Conservation (phyloP, 2,113 vertebrate genomes). For the Hylia prasina region DNA sequence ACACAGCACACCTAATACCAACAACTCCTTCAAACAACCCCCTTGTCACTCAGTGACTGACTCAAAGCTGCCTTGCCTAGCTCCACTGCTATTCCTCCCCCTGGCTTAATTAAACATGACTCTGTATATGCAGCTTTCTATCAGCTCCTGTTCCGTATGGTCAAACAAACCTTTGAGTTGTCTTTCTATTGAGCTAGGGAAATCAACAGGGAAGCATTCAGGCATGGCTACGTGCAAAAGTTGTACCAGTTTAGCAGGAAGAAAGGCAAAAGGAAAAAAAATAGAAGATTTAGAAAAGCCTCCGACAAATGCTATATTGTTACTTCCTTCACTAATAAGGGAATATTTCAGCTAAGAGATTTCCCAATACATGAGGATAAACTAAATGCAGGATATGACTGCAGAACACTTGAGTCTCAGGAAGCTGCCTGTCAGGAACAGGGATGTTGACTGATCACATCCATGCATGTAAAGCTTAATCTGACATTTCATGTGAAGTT, state of each 20-base stretch:
- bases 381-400: slow-evolving; percentile 18
- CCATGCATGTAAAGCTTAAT: neutral
- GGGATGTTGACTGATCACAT: neutral
- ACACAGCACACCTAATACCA: neutral
- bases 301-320: neutral
- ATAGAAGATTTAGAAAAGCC: neutral
- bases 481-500: neutral
- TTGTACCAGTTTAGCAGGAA: neutral
- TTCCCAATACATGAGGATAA: slow-evolving; percentile 7
- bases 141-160: neutral
- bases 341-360: neutral
- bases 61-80: neutral
- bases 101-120: neutral
- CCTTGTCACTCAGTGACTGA: neutral
- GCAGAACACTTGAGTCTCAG: slow-evolving; percentile 27
- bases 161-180: neutral
- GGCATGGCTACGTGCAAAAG: neutral
- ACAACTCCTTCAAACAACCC: neutral
- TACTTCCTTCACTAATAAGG: neutral
- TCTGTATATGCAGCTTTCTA: neutral
- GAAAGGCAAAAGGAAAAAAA: neutral
- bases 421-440: neutral
- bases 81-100: neutral
- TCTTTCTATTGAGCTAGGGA: neutral
- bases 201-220: neutral